These are phyloP conservation scores for Clunio marinus DNA, from an alignment of 2,888 invertebrate genomes.

Conservation along the genomic window DNA sequence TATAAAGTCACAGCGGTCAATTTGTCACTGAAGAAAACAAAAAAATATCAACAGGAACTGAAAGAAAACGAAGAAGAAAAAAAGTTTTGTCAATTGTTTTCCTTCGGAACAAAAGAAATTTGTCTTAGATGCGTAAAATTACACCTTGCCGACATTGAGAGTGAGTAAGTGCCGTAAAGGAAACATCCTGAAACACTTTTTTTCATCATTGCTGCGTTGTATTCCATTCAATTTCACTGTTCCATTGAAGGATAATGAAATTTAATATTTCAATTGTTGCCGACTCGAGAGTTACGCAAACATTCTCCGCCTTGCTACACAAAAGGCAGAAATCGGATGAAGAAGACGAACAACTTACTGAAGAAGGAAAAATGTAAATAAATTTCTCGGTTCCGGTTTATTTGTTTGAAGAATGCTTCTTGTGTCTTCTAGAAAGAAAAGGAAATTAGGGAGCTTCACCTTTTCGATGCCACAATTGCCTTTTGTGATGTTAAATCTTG, in stretches of 20 bases:
- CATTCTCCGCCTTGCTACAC: constrained; percentile 25
- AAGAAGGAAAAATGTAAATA: constrained; percentile 25
- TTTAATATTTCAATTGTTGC: constrained; percentile 29
- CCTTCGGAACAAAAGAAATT: constrained; percentile 25
- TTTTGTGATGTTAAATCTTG: constrained; percentile 4
- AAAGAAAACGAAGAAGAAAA: neutral
- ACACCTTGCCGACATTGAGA: constrained; percentile 23
- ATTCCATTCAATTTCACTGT: neutral
- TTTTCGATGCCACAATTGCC: neutral
- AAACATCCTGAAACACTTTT: constrained; percentile 14
- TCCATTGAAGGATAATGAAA: constrained; percentile 27
- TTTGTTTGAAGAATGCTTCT: constrained; percentile 7
- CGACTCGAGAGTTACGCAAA: constrained; percentile 34
- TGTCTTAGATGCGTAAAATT: constrained; percentile 37
- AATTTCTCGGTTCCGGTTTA: constrained; percentile 35
- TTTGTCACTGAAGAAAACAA: constrained; percentile 19
- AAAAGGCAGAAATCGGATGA: neutral
- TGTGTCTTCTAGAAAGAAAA: neutral
- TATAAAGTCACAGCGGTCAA: constrained; percentile 36
- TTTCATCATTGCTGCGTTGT: constrained; percentile 12
- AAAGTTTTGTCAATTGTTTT: neutral
- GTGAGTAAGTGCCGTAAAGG: neutral
- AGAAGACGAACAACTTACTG: constrained; percentile 12
- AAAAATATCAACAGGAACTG: constrained; percentile 26
- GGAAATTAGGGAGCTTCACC: constrained; percentile 16